A percentile compares a stretch with the other conserved stretches of the same genome.
Conservation (phyloP, 2,113 vertebrate species). For the Lasiurus cinereus region DNA sequence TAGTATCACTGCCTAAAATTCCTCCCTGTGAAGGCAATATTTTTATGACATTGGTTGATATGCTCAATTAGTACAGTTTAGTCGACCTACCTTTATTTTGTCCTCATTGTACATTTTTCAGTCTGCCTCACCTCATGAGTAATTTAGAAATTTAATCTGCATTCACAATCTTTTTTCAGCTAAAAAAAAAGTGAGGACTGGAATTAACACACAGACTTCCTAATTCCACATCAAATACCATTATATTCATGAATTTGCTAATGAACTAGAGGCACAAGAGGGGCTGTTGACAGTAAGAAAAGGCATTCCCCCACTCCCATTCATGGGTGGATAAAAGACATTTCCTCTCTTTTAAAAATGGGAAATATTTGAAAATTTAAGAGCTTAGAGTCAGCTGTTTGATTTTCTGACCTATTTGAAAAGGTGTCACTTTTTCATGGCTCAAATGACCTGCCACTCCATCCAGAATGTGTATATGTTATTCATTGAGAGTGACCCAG, state of each 20-base stretch:
- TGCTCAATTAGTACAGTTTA: background rate
- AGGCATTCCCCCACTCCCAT: background rate
- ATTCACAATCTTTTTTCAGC: background rate
- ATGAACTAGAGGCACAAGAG: background rate
- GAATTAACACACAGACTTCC: constrained; percentile 1
- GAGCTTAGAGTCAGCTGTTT: constrained; percentile 14
- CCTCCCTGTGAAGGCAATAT: background rate
- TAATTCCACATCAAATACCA: background rate
- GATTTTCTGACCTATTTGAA: constrained; percentile 41
- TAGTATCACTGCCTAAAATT: constrained; percentile 10
- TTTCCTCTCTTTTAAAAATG: background rate
- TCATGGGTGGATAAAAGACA: background rate
- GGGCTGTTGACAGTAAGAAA: background rate
- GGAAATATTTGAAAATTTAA: constrained; percentile 15
- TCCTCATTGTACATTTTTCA: background rate
- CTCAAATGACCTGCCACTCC: constrained; percentile 1
- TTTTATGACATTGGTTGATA: constrained; percentile 2
- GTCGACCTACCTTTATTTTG: background rate
- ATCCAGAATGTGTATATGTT: background rate
- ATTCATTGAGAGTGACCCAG: background rate
- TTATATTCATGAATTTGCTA: background rate
- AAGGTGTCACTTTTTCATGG: constrained; percentile 17
- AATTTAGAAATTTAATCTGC: constrained; percentile 47
- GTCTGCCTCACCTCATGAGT: background rate
- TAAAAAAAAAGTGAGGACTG: background rate